These are phyloP conservation scores for Pogonophryne albipinna DNA, from an alignment of 2,797 vertebrate genomes.

Conservation along the genomic window DNA sequence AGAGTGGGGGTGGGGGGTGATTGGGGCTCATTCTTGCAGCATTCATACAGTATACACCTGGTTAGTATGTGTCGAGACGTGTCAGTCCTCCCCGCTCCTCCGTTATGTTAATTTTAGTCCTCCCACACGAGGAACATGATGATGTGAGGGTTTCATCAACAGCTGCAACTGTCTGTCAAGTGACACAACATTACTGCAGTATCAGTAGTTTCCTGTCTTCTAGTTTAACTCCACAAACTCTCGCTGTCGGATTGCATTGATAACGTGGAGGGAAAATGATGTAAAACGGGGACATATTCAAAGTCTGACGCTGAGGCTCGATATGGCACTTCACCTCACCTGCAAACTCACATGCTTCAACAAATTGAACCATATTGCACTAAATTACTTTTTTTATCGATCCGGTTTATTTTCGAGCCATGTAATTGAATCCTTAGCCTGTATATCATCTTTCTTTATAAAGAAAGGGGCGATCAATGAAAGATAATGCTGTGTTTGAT, in stretches of 20 bases:
- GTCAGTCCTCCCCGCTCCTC: slow-evolving; percentile 48
- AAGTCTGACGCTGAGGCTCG: slow-evolving; percentile 22
- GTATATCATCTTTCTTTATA: slow-evolving; percentile 79
- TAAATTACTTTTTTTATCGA: slow-evolving; percentile 71
- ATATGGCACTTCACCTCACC: slow-evolving; percentile 51
- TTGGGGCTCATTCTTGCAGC: slow-evolving; percentile 7
- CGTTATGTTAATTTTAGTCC: slow-evolving; percentile 69
- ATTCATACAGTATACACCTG: slow-evolving; percentile 68
- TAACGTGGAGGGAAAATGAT: slow-evolving; percentile 55
- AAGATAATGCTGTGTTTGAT: slow-evolving; percentile 69
- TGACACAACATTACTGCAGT: slow-evolving; percentile 61
- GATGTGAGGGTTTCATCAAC: slow-evolving; percentile 78
- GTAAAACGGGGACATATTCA: slow-evolving; percentile 69
- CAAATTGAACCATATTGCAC: slow-evolving; percentile 70
- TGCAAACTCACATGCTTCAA: slow-evolving; percentile 56
- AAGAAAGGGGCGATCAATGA: slow-evolving; percentile 68
- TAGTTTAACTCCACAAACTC: slow-evolving; percentile 61
- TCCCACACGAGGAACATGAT: slow-evolving; percentile 68
- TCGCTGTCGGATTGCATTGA: slow-evolving; percentile 42
- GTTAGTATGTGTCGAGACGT: slow-evolving; percentile 59
- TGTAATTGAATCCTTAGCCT: slow-evolving; percentile 72
- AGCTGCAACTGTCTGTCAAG: slow-evolving; percentile 69
- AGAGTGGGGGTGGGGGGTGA: too few species aligned
- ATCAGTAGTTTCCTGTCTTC: slow-evolving; percentile 57
- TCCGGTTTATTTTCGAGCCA: slow-evolving; percentile 65